Evolutionary conservation across 2,888 invertebrate genomes (phyloP).

Genomic region (Archips xylosteana): DNA sequence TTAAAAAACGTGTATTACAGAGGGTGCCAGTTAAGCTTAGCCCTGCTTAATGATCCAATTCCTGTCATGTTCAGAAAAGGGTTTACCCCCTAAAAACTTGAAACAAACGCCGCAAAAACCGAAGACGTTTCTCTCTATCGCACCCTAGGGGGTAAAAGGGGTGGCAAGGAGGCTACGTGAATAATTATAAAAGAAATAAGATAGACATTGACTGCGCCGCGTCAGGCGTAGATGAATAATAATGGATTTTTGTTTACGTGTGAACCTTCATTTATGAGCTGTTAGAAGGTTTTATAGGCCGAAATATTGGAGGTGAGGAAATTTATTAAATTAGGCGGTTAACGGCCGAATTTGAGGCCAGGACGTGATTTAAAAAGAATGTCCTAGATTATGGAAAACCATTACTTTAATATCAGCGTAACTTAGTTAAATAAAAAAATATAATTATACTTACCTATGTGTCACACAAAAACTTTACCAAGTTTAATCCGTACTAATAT

Average conservation of each 20-base stretch:
- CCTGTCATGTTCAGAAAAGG: constrained; percentile 86
- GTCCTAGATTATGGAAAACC: too few relatives aligned
- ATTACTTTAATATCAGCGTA: too few relatives aligned
- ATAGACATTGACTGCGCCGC: constrained; percentile 84
- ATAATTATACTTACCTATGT: too few relatives aligned
- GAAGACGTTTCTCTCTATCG: constrained; percentile 80
- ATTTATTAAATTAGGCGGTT: constrained; percentile 59
- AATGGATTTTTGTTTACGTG: constrained; percentile 82
- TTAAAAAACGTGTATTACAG: constrained; percentile 56
- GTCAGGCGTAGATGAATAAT: constrained; percentile 83
- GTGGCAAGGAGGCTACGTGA: constrained; percentile 71
- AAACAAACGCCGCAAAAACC: constrained; percentile 86
- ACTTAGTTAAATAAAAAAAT: too few relatives aligned
- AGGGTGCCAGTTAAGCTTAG: constrained; percentile 77
- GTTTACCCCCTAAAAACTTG: constrained; percentile 85
- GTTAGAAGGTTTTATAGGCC: constrained; percentile 65
- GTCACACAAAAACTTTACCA: too few relatives aligned
- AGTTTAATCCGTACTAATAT: too few relatives aligned
- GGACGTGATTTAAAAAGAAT: not conserved
- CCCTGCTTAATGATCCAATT: constrained; percentile 85
- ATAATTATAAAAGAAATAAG: constrained; percentile 86
- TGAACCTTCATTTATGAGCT: constrained; percentile 71
- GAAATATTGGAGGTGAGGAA: constrained; percentile 65
- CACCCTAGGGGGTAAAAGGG: constrained; percentile 54
- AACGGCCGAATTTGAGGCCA: constrained; percentile 20